These are phyloP conservation scores for Sarcophaga carnaria DNA, from an alignment of 2,888 invertebrate species.

Conservation along the genomic window DNA sequence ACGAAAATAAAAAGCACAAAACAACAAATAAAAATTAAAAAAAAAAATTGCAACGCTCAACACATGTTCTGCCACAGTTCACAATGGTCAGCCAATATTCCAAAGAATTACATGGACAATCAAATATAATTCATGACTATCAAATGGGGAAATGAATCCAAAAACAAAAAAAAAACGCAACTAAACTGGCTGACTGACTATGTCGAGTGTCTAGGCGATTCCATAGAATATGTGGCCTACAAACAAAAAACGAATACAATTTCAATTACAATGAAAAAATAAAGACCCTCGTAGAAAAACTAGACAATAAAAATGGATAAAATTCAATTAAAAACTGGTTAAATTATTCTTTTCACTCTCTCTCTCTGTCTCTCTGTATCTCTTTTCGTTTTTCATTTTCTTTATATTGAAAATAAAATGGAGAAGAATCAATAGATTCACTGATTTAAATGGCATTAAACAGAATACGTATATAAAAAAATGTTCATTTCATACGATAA, in stretches of 20 bases:
- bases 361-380: neutral
- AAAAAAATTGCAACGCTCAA: slow-evolving; percentile 60
- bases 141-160: neutral
- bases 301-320: slow-evolving; percentile 14
- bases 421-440: neutral
- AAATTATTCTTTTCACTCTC: neutral
- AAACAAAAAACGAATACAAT: neutral
- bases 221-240: neutral
- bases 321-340: slow-evolving; percentile 16
- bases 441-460: neutral
- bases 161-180: neutral
- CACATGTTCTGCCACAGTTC: slow-evolving; percentile 67
- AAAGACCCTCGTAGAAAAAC: slow-evolving; percentile 10
- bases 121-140: slow-evolving; percentile 49
- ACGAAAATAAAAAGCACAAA: slow-evolving; percentile 24
- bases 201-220: neutral
- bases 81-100: slow-evolving; percentile 59
- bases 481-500: neutral
- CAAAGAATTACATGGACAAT: slow-evolving; percentile 53
- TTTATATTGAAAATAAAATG: too few relatives aligned
- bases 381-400: neutral
- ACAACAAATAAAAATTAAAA: neutral
- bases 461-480: neutral
- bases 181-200: neutral
- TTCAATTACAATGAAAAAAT: slow-evolving; percentile 45